phyloP scores from a whole-genome alignment of 2,888 invertebrate species.

The Timema cristinae region DNA sequence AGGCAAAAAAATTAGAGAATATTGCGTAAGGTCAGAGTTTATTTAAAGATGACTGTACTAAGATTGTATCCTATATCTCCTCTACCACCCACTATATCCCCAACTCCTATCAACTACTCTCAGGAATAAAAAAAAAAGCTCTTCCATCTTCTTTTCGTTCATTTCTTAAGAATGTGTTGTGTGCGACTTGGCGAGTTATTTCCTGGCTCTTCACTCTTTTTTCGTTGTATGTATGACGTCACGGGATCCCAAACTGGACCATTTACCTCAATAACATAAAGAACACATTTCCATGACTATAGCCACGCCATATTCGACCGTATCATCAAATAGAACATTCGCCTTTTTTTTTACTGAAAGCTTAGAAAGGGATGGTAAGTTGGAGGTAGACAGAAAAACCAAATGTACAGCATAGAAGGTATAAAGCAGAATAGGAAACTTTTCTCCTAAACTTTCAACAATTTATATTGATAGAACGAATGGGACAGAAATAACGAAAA shows the following conservation, averaged over 20 bases:
- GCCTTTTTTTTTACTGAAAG: not conserved
- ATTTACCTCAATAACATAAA: not conserved
- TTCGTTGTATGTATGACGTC: not conserved
- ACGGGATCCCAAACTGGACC: slow-evolving; percentile 13
- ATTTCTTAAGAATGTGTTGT: slow-evolving; percentile 14
- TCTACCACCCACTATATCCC: too few relatives aligned
- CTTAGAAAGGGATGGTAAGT: not conserved
- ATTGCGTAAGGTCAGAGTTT: too few relatives aligned
- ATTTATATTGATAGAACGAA: slow-evolving; percentile 17
- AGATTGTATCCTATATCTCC: too few relatives aligned
- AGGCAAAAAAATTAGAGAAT: too few relatives aligned
- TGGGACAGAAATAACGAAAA: slow-evolving; percentile 13
- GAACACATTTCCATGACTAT: slow-evolving; percentile 1
- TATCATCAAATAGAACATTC: not conserved
- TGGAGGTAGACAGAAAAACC: not conserved
- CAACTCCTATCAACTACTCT: too few relatives aligned
- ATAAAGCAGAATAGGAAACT: slow-evolving; percentile 17
- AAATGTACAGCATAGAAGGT: slow-evolving; percentile 15
- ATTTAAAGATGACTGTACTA: too few relatives aligned
- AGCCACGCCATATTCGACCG: slow-evolving; percentile 2
- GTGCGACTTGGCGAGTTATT: slow-evolving; percentile 14
- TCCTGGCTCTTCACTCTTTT: slow-evolving; percentile 7
- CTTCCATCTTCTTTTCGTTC: slow-evolving; percentile 12
- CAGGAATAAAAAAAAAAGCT: slow-evolving; percentile 10
- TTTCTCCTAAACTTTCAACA: slow-evolving; percentile 15